A percentile compares a stretch with the other conserved stretches of the same genome.
phyloP scores from a whole-genome alignment of 2,797 vertebrate species.

The Anomalospiza imberbis region DNA sequence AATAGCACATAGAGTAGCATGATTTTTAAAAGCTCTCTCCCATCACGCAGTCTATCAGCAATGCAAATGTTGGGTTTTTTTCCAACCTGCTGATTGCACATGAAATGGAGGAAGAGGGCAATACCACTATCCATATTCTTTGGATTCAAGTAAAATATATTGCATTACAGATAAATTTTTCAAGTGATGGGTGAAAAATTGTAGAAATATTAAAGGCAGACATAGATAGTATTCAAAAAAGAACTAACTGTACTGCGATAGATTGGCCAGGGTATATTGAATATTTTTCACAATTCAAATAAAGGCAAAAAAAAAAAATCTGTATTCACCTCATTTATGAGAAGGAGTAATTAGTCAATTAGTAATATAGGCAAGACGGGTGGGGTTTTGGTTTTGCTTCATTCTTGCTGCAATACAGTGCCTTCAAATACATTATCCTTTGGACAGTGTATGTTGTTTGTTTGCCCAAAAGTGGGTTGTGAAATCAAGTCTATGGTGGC shows the following conservation, averaged over 20 bases:
- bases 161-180: neutral
- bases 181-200: neutral
- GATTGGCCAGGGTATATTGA: neutral
- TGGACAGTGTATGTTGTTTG: neutral
- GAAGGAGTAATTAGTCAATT: neutral
- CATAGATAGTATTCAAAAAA: neutral
- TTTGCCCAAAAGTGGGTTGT: neutral
- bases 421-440: neutral
- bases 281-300: neutral
- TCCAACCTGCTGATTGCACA: neutral
- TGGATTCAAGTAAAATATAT: neutral
- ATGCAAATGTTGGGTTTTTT: neutral
- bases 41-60: neutral
- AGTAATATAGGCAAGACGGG: neutral
- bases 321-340: neutral
- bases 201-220: neutral
- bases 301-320: neutral
- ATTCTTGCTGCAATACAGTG: neutral
- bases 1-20: neutral
- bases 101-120: neutral
- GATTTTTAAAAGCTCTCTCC: constrained; percentile 15
- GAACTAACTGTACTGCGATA: neutral
- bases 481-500: neutral
- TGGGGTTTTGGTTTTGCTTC: neutral
- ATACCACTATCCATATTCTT: neutral